These are phyloP conservation scores for Dendrolimus punctatus DNA, from an alignment of 1,140 invertebrate genomes.

Conservation along the genomic window DNA sequence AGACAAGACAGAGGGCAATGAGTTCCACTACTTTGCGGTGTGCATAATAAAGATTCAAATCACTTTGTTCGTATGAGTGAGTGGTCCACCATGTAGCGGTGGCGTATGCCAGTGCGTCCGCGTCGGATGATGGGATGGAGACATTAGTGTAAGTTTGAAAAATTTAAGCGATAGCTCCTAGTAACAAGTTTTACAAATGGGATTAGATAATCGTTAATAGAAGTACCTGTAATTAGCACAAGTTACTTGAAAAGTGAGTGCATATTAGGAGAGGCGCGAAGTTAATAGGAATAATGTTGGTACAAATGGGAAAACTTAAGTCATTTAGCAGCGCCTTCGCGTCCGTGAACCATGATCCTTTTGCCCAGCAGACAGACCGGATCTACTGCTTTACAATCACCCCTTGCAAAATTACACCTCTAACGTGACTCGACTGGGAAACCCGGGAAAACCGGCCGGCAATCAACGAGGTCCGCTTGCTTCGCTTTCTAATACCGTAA, in stretches of 20 bases:
- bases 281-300: conserved; percentile 55
- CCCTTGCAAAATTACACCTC: conserved; percentile 46
- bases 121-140: too few species aligned
- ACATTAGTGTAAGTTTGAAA: too few species aligned
- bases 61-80: too few species aligned
- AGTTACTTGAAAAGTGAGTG: conserved; percentile 23
- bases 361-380: conserved; percentile 22
- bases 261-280: conserved; percentile 38
- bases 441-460: conserved; percentile 4
- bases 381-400: conserved; percentile 42
- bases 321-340: conserved; percentile 44
- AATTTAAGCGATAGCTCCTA: too few species aligned
- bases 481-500: conserved; percentile 21
- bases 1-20: too few species aligned
- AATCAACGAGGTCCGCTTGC: conserved; percentile 16
- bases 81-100: too few species aligned
- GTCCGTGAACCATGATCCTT: conserved; percentile 24
- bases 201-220: conserved; percentile 35
- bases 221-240: conserved; percentile 30
- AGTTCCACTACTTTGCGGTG: too few species aligned
- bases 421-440: conserved; percentile 36
- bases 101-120: too few species aligned
- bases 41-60: too few species aligned
- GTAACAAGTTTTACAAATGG: conserved; percentile 19
- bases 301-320: conserved; percentile 62